Percentiles rank a stretch among this genome's conserved stretches.
Evolutionary conservation across 2,888 invertebrate species (phyloP).

Genomic region (Drosophila pseudotalamancana): DNA sequence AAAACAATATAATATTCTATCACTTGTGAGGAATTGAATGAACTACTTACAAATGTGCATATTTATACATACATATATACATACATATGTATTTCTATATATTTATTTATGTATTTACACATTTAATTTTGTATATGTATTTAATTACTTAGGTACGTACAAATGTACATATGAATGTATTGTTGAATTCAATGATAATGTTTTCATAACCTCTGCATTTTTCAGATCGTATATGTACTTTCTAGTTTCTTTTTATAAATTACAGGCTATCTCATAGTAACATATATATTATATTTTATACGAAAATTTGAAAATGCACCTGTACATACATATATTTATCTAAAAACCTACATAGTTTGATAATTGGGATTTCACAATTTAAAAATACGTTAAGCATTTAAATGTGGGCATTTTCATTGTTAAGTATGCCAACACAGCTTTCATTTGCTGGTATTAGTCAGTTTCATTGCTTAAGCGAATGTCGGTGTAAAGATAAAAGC

Average conservation of each 20-base stretch:
- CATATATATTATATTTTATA: no score
- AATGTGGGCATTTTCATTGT: constrained; percentile 10
- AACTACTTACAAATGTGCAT: not conserved
- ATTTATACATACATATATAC: not conserved
- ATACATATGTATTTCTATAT: not conserved
- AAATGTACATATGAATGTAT: not conserved
- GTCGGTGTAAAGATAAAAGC: constrained; percentile 61
- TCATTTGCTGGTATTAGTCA: constrained; percentile 22
- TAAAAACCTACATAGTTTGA: no score
- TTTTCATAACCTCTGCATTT: no score
- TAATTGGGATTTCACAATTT: not conserved
- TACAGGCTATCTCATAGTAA: no score
- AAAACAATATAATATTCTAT: not conserved
- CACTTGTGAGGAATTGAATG: no score
- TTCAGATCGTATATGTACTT: no score
- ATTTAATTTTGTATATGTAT: not conserved
- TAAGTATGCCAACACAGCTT: constrained; percentile 13
- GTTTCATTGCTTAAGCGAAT: constrained; percentile 9
- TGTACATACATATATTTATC: no score
- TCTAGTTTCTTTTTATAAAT: no score
- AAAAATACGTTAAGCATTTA: constrained; percentile 33
- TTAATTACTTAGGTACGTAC: not conserved
- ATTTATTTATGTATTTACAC: not conserved
- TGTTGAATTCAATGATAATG: not conserved
- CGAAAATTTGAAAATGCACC: no score